Evolutionary conservation across 2,113 vertebrate genomes (phyloP).

Genomic region (Taurulus bubalis): DNA sequence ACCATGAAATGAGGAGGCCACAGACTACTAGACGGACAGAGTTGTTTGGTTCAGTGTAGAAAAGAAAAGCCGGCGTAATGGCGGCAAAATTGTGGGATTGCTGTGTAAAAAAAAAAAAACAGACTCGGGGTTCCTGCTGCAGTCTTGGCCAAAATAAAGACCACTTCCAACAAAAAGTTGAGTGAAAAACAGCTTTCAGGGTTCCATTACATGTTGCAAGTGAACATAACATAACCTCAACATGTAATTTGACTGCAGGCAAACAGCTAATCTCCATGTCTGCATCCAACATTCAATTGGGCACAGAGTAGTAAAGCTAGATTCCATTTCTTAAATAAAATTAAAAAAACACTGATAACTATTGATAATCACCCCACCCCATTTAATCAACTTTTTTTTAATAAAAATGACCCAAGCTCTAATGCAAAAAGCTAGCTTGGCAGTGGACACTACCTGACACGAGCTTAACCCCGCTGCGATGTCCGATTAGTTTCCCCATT

Average conservation of each 20-base stretch:
- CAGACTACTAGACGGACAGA: background rate
- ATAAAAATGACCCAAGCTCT: background rate
- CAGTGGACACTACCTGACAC: background rate
- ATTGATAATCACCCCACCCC: no score
- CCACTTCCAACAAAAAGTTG: background rate
- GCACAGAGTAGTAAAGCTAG: background rate
- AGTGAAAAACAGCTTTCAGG: background rate
- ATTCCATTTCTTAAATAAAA: background rate
- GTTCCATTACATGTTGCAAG: background rate
- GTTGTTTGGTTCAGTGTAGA: background rate
- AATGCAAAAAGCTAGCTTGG: background rate
- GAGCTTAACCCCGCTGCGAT: background rate
- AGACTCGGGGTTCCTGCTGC: background rate
- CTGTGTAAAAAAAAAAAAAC: background rate
- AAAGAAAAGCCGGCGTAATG: background rate
- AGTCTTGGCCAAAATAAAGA: background rate
- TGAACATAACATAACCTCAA: background rate
- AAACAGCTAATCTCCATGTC: background rate
- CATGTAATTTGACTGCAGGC: background rate
- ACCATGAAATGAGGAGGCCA: conserved; percentile 45
- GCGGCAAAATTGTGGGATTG: background rate
- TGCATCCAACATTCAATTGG: background rate
- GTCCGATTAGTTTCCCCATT: background rate
- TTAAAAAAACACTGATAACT: background rate
- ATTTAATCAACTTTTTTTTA: background rate